A percentile compares a stretch with the other conserved stretches of the same genome.
phyloP scores from a whole-genome alignment of 2,797 vertebrate species.

The Myiothlypis coronata region DNA sequence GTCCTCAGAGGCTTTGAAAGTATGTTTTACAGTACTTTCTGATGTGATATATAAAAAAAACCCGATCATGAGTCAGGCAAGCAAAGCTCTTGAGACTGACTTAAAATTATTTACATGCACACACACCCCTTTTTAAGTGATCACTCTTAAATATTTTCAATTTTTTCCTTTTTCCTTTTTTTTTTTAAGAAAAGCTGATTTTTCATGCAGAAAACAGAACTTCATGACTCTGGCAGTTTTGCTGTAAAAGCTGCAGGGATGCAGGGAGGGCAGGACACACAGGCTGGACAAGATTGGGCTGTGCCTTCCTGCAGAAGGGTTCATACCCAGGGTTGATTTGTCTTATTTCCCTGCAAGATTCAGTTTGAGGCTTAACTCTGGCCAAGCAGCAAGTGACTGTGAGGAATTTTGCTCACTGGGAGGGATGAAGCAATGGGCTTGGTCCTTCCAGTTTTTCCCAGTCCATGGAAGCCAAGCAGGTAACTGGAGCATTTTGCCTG shows the following conservation, averaged over 20 bases:
- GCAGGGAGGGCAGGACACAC: fast-evolving
- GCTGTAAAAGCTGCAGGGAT: neutral
- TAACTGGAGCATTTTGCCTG: neutral
- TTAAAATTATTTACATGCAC: conserved; percentile 37
- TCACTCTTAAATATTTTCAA: neutral
- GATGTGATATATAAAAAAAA: conserved; percentile 44
- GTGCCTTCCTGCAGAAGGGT: neutral
- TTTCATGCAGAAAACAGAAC: neutral
- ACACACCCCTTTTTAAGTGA: conserved; percentile 35
- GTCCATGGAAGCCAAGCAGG: neutral
- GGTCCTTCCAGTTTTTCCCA: neutral
- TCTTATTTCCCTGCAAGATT: neutral
- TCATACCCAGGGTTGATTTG: neutral
- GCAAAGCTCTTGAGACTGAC: conserved; percentile 9
- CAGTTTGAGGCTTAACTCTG: neutral
- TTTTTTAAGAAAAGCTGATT: neutral
- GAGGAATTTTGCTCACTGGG: neutral
- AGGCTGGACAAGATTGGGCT: fast-evolving
- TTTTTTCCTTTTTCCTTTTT: neutral
- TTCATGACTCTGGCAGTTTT: neutral
- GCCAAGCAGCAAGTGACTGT: neutral
- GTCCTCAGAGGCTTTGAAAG: conserved; percentile 49
- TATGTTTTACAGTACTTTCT: conserved; percentile 59
- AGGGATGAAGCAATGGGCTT: neutral
- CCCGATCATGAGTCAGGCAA: conserved; percentile 8